Evolutionary conservation across 2,797 vertebrate species (phyloP).

Genomic region (Enteromius radiatus): DNA sequence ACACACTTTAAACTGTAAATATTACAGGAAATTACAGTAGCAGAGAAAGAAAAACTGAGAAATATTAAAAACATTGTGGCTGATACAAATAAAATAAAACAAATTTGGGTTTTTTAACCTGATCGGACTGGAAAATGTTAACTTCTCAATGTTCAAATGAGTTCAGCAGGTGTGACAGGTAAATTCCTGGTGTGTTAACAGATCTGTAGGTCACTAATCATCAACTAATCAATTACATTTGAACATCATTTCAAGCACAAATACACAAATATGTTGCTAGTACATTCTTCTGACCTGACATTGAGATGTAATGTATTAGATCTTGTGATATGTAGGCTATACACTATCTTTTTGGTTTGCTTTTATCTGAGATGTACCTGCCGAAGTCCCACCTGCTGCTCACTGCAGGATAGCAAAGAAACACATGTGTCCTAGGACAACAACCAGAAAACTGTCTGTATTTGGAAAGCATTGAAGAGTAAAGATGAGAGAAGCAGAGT

Average conservation of each 20-base stretch:
- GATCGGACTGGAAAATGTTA: conserved; percentile 22
- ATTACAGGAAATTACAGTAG: conserved; percentile 62
- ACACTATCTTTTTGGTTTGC: conserved; percentile 40
- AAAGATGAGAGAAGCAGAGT: conserved; percentile 34
- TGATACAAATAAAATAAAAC: conserved; percentile 45
- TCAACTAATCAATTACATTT: not conserved
- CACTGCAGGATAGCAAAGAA: conserved; percentile 47
- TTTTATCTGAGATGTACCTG: conserved; percentile 64
- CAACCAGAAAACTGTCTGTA: conserved; percentile 49
- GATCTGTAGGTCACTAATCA: conserved; percentile 1
- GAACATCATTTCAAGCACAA: not conserved
- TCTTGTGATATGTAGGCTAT: conserved; percentile 16
- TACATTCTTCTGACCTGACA: not conserved
- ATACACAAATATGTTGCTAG: not conserved
- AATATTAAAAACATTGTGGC: conserved; percentile 9
- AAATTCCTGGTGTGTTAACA: conserved; percentile 14
- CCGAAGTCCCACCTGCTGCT: conserved; percentile 67
- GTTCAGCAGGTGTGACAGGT: conserved; percentile 1
- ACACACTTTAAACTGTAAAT: conserved; percentile 26
- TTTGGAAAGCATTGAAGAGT: conserved; percentile 38
- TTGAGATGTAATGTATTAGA: not conserved
- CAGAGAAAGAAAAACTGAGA: conserved; percentile 51
- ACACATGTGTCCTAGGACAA: conserved; percentile 48
- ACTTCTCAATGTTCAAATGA: not conserved
- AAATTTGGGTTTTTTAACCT: conserved; percentile 29